Evolutionary conservation across 2,888 invertebrate species (phyloP).

Genomic region (Dynastes hyllus): DNA sequence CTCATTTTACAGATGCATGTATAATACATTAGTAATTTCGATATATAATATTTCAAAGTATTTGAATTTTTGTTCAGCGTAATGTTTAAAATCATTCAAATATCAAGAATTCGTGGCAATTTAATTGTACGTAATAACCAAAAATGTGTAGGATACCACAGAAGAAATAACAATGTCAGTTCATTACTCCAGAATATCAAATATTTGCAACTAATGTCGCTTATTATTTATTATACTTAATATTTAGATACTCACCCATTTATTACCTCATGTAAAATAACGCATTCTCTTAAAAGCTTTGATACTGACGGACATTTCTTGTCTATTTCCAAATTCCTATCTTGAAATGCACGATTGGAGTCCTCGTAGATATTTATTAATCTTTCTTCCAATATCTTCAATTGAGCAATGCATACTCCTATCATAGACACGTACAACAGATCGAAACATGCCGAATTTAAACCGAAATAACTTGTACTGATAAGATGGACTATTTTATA

Average conservation of each 20-base stretch:
- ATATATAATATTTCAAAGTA: too few relatives aligned
- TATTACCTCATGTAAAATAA: constrained; percentile 18
- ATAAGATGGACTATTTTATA: constrained; percentile 1
- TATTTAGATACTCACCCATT: neutral
- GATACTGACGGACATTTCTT: neutral
- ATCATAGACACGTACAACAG: constrained; percentile 33
- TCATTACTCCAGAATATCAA: too few relatives aligned
- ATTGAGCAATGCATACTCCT: constrained; percentile 29
- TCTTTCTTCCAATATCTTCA: constrained; percentile 24
- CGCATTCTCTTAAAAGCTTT: neutral
- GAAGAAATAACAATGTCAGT: too few relatives aligned
- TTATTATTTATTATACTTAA: neutral
- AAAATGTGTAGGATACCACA: too few relatives aligned
- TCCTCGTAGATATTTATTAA: neutral
- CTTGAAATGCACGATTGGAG: neutral
- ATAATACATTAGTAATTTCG: neutral
- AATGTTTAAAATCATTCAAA: too few relatives aligned
- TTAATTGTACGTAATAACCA: too few relatives aligned
- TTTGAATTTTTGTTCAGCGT: too few relatives aligned
- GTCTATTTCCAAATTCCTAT: neutral
- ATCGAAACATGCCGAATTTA: constrained; percentile 35
- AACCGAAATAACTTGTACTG: constrained; percentile 5
- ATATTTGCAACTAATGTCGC: too few relatives aligned
- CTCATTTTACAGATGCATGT: too few relatives aligned
- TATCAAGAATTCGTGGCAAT: too few relatives aligned